phyloP scores from a whole-genome alignment of 1,140 invertebrate genomes.

The Mycetomoellerius zeteki region DNA sequence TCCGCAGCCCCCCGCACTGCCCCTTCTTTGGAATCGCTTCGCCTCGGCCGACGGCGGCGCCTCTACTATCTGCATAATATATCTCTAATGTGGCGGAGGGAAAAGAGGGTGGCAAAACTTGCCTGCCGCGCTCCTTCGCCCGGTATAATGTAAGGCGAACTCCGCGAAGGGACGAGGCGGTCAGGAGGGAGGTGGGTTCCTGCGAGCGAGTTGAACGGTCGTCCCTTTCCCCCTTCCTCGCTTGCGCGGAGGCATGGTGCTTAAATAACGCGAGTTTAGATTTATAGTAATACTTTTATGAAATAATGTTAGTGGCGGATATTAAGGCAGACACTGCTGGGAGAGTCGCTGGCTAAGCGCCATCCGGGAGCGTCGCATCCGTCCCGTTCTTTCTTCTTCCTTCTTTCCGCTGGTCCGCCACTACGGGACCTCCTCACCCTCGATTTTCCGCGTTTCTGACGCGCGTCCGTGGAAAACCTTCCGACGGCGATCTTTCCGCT shows the following conservation, averaged over 20 bases:
- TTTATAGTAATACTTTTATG: conserved; percentile 88
- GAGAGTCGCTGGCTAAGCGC: conserved; percentile 76
- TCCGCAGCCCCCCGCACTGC: conserved; percentile 45
- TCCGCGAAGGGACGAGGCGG: conserved; percentile 34
- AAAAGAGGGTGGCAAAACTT: conserved; percentile 83
- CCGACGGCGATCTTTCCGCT: conserved; percentile 56
- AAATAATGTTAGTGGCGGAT: conserved; percentile 86
- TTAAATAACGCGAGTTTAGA: conserved; percentile 87
- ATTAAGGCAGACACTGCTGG: conserved; percentile 83
- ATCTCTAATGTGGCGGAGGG: conserved; percentile 79
- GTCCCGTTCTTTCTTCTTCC: conserved; percentile 32
- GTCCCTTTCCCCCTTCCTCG: neutral
- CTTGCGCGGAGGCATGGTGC: conserved; percentile 76
- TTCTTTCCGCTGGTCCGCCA: conserved; percentile 19
- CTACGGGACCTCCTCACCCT: conserved; percentile 64
- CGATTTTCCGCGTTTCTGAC: conserved; percentile 71
- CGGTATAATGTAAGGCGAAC: conserved; percentile 77
- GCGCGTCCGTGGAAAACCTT: conserved; percentile 65
- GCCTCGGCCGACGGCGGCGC: conserved; percentile 64
- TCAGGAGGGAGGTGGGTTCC: conserved; percentile 40
- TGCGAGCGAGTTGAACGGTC: conserved; percentile 29
- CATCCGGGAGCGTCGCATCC: conserved; percentile 77
- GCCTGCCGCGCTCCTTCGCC: conserved; percentile 67
- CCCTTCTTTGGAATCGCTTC: conserved; percentile 13
- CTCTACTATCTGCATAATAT: conserved; percentile 83